Evolutionary conservation across 2,888 invertebrate species (phyloP).

Genomic region (Strigamia transsilvanica): DNA sequence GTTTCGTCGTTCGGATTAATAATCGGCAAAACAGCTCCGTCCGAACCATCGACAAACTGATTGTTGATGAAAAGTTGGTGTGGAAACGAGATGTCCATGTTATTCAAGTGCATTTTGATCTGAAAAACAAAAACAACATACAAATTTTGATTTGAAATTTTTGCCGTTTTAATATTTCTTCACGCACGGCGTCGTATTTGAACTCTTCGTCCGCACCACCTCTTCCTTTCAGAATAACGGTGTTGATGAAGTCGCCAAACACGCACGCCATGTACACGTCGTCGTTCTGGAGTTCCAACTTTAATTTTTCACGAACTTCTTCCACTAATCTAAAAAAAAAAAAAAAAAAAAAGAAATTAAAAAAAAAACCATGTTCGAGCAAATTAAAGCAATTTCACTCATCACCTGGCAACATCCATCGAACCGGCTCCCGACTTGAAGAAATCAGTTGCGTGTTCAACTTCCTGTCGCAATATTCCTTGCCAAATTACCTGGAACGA

Average conservation of each 20-base stretch:
- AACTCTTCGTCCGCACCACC: conserved; percentile 70
- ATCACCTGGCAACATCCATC: conserved; percentile 88
- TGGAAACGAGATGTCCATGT: conserved; percentile 84
- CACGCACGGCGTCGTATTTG: conserved; percentile 74
- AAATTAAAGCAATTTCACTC: neutral
- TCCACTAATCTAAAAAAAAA: conserved; percentile 76
- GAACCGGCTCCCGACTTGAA: conserved; percentile 95
- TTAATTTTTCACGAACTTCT: conserved; percentile 84
- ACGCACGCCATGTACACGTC: conserved; percentile 92
- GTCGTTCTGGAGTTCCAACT: conserved; percentile 82
- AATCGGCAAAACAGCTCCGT: conserved; percentile 60
- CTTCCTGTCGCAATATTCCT: conserved; percentile 79
- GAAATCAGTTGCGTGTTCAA: conserved; percentile 85
- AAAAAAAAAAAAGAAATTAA: too few species aligned
- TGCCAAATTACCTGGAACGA: conserved; percentile 78
- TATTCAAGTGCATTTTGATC: conserved; percentile 78
- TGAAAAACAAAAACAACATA: conserved; percentile 54
- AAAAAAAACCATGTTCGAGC: too few species aligned
- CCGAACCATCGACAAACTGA: conserved; percentile 77
- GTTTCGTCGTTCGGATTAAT: conserved; percentile 88
- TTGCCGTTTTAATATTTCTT: neutral
- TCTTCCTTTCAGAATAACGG: conserved; percentile 74
- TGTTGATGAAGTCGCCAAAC: conserved; percentile 79
- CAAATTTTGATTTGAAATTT: neutral
- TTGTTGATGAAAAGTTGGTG: conserved; percentile 92